These are phyloP conservation scores for Mobula hypostoma DNA, from an alignment of 2,113 vertebrate species.

Conservation along the genomic window DNA sequence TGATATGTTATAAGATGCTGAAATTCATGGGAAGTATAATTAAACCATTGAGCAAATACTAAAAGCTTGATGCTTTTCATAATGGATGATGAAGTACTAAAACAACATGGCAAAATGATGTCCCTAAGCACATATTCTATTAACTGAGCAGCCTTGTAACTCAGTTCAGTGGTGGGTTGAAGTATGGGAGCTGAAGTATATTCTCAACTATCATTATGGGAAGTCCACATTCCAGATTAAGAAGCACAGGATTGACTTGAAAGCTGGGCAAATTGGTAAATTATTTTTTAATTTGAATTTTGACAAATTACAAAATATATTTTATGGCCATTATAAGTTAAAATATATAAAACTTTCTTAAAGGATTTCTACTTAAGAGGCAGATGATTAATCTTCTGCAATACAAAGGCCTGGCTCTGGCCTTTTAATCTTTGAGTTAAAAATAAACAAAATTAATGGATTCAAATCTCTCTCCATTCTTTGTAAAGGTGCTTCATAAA, in stretches of 20 bases:
- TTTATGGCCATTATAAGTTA: not conserved
- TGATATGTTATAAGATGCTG: not conserved
- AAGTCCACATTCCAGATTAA: not conserved
- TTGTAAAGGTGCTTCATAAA: not conserved
- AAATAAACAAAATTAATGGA: not conserved
- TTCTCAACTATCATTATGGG: not conserved
- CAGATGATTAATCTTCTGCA: not conserved
- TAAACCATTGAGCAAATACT: not conserved
- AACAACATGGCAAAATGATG: not conserved
- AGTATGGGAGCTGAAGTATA: not conserved
- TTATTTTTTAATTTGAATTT: not conserved
- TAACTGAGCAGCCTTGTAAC: not conserved
- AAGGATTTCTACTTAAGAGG: not conserved
- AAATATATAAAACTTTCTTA: not conserved
- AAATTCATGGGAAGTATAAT: not conserved
- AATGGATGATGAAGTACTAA: not conserved
- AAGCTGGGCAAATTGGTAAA: not conserved
- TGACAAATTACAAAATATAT: not conserved
- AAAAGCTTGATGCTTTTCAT: not conserved
- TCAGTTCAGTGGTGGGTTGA: not conserved
- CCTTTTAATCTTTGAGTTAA: not conserved
- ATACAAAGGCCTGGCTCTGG: not conserved
- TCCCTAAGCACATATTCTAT: not conserved
- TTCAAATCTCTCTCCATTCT: not conserved
- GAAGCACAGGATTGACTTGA: not conserved